A percentile compares a stretch with the other conserved stretches of the same genome.
Conservation (phyloP, 2,888 invertebrate species). For the Thereva nobilitata region DNA sequence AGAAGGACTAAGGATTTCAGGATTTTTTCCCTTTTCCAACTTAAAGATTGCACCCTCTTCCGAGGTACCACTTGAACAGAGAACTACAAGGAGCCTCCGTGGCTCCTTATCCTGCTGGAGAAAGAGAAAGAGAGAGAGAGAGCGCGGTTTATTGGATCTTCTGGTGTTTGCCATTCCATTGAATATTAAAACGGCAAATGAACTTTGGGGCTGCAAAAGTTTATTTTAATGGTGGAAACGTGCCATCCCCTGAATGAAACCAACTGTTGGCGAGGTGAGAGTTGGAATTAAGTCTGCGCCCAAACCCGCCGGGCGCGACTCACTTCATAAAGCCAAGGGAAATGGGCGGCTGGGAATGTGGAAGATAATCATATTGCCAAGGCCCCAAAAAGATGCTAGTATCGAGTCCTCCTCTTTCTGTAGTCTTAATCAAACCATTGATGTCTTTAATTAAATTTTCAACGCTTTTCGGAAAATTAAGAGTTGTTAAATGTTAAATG, state of each 20-base stretch:
- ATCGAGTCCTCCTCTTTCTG: background rate
- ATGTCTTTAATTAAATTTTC: slow-evolving; percentile 33
- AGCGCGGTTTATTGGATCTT: slow-evolving; percentile 13
- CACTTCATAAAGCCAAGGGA: background rate
- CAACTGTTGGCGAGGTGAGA: slow-evolving; percentile 13
- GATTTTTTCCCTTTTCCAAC: too few relatives aligned
- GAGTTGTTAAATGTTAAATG: slow-evolving; percentile 21
- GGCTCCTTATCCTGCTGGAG: too few relatives aligned
- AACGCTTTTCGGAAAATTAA: slow-evolving; percentile 23
- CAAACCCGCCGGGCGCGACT: background rate
- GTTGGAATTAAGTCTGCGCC: slow-evolving; percentile 13
- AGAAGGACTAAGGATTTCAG: too few relatives aligned
- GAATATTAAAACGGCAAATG: slow-evolving; percentile 30
- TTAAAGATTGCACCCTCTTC: too few relatives aligned
- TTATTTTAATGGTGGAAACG: slow-evolving; percentile 19
- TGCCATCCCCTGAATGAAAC: background rate
- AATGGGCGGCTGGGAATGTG: background rate
- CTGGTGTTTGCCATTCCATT: slow-evolving; percentile 20
- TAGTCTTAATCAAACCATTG: slow-evolving; percentile 29
- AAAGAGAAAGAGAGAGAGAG: too few relatives aligned
- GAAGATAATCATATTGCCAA: background rate
- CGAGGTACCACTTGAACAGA: too few relatives aligned
- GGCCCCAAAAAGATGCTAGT: background rate
- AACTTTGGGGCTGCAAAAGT: slow-evolving; percentile 26
- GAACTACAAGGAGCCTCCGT: too few relatives aligned